Conservation (phyloP, 2,888 invertebrate species). For the Homarus gammarus region DNA sequence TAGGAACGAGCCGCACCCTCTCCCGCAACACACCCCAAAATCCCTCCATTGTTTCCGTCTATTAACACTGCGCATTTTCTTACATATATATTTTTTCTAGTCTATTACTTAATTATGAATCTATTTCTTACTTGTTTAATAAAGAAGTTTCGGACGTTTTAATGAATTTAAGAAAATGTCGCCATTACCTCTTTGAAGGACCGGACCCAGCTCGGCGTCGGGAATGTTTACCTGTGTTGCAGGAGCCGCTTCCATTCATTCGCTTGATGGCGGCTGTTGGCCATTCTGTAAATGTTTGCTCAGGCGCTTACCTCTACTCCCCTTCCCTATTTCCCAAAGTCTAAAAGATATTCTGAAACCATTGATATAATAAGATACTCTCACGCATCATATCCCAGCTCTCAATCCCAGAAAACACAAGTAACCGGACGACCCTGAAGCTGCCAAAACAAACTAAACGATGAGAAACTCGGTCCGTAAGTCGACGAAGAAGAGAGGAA, state of each 20-base stretch:
- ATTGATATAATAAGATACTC: no score
- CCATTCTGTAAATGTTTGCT: neutral
- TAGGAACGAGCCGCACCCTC: neutral
- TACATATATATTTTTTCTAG: no score
- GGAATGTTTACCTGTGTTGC: conserved; percentile 40
- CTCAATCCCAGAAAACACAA: neutral
- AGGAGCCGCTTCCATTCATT: conserved; percentile 33
- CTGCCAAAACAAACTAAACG: neutral
- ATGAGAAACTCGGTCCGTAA: neutral
- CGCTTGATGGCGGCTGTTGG: neutral
- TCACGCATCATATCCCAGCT: neutral
- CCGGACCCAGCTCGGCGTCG: neutral
- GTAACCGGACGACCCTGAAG: neutral
- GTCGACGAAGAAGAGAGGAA: neutral
- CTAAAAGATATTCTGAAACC: no score
- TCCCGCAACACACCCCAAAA: conserved; percentile 24
- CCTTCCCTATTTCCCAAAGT: neutral
- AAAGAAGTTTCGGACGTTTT: no score
- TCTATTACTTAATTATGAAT: no score
- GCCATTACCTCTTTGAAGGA: no score
- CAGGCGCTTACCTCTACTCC: neutral
- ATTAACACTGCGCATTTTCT: neutral
- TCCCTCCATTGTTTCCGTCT: neutral
- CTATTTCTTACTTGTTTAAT: no score
- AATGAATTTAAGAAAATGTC: no score